Evolutionary conservation across 2,113 vertebrate genomes (phyloP), one percentile per base, ranked within the genome.

Genomic region (Melanerpes aurifrons): DNA sequence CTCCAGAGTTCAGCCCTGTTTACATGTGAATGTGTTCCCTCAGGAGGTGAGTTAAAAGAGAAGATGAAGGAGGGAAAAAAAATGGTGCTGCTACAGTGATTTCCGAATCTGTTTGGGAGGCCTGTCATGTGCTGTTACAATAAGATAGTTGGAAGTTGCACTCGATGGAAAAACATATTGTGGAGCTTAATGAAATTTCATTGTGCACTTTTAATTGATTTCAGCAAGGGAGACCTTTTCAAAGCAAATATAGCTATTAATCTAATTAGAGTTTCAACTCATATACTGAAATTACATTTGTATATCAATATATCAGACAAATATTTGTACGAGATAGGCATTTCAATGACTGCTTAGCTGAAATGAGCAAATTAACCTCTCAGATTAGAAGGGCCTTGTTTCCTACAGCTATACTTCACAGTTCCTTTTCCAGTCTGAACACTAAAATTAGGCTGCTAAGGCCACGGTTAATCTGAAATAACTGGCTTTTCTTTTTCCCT

Each of bases 161-260:
- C 35, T 94, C 76, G 80, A 64, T 94, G 59, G 94, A 95, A 96
- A 96, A 86, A 93, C 69, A 92, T 89, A 93, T 58, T 83, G 72
- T 89, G 64, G 48, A 86, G 67, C 92, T 95, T 95, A 95, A 96
- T 95, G 87, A 93, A 89, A 89, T 92, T 97, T 97, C 20, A 82
- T 89, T 43, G 66, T 77, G 75, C 50, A 35, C 67, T 86, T 93
- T 95, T 95, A 94, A 97, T 97, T 97, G 95, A 71, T 90, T 96
- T 91, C 89, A 82, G 32, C 88, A 96, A 96, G 84, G 84, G 88
- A 94, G 86, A 82, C 92, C 83, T 97, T 97, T 93, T 59, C 67
- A 92, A 95, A 96, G 83, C 91, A 97, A 97, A 97, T 95, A 96
- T 40, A 87, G 75, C 90, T 95, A 95, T 96, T 93, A 95, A 86